A percentile compares a stretch with the other conserved stretches of the same genome.
Conservation (phyloP, 1,140 invertebrate genomes). For the Agrilus planipennis region DNA sequence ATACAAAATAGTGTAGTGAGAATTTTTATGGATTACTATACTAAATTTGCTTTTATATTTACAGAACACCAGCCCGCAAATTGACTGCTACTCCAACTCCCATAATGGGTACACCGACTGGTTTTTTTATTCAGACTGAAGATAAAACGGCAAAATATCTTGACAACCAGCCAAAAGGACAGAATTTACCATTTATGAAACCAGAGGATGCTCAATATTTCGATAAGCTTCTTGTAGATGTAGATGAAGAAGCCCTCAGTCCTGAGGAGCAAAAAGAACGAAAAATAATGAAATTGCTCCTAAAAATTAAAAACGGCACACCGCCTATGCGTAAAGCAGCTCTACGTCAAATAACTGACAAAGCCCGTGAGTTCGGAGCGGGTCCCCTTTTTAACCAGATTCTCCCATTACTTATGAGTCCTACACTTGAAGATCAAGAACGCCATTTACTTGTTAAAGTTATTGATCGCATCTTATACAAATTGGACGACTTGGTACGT, state of each 20-base stretch:
- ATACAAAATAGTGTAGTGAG: no score
- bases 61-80: slow-evolving; percentile 94
- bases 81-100: slow-evolving; percentile 96
- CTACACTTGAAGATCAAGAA: slow-evolving; percentile 98
- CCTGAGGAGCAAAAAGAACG: slow-evolving; percentile 97
- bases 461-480: slow-evolving; percentile 97
- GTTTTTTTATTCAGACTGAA: slow-evolving; percentile 92
- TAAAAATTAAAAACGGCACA: slow-evolving; percentile 99
- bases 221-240: slow-evolving; percentile 94
- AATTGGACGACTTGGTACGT: slow-evolving; percentile 94
- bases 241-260: slow-evolving; percentile 90
- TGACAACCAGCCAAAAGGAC: slow-evolving; percentile 89
- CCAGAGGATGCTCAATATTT: slow-evolving; percentile 99
- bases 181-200: slow-evolving; percentile 96
- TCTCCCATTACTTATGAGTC: slow-evolving; percentile 95
- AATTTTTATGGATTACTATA: no score
- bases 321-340: slow-evolving; percentile 99
- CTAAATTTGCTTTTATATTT: no score
- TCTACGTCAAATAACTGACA: slow-evolving; percentile 95
- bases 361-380: slow-evolving; percentile 95
- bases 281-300: slow-evolving; percentile 96
- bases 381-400: slow-evolving; percentile 99
- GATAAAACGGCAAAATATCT: slow-evolving; percentile 78
- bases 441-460: slow-evolving; percentile 99
- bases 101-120: slow-evolving; percentile 72